Evolutionary conservation across 2,888 invertebrate species (phyloP), one percentile per base, ranked within the genome.

Genomic region (Mimumesa dahlbomi): DNA sequence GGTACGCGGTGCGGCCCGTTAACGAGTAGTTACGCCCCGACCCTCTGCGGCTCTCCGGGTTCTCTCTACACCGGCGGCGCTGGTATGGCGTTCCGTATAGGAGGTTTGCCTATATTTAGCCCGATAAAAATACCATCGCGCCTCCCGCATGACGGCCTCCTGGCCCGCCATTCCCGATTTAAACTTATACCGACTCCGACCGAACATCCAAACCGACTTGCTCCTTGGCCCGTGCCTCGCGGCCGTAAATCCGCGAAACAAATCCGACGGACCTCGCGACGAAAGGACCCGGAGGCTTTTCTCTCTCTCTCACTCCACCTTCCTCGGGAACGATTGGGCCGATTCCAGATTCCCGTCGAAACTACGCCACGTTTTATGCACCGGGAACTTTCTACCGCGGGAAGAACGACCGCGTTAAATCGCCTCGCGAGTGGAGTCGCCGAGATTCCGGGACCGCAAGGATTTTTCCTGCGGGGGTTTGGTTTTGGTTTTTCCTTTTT

Each of bases 91-190:
- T 84, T 85, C 79, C 82, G 82, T 84, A 84, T 83, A 83, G 79
- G 82, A 85, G 86, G 84, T 87, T 85, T 84, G 73, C 81, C 85
- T 88, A 89, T 88, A 88, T 88, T 88, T 88, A 89, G 86, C 81
- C 67, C 83, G 88, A 88, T 88, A 88, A 88, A 89, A 89, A 89
- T 89, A 89, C 83, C 85, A 84, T 87, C 83, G 85, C 82, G 85
- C 86, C 88, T 88, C 89, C 89, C 88, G 88, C 88, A 85, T 86
- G 83, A 85, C 86, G 86, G 85, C 85, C 89, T 87, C 88, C 88
- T 84, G 85, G 87, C 81, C 85, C 85, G 86, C 81, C 84, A 84
- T 81, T 88, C 88, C 88, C 85, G 83, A 87, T 86, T 87, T 88
- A 88, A 88, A 84, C 85, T 73, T 73, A 65, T 62, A 66, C 78